Evolutionary conservation across 2,797 vertebrate species (phyloP).

Genomic region (Centropyge bicolor): DNA sequence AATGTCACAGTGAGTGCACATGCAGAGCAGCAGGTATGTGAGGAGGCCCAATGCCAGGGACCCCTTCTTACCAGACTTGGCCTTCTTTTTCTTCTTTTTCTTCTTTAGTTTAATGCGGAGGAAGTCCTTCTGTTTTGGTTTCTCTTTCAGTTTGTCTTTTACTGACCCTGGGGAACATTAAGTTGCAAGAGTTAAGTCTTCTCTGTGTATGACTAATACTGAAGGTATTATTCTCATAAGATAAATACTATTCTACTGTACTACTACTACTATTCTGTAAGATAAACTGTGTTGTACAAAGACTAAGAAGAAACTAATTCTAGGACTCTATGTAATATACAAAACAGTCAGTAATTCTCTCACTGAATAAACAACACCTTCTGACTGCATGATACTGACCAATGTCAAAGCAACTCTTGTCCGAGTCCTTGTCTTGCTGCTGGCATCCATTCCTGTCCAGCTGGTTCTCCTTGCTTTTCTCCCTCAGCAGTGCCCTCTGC

Average conservation of each 20-base stretch:
- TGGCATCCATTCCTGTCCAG: conserved; percentile 81
- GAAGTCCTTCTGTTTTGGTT: conserved; percentile 89
- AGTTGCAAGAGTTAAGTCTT: conserved; percentile 46
- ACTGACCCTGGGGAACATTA: conserved; percentile 74
- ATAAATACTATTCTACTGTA: neutral
- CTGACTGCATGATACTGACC: conserved; percentile 75
- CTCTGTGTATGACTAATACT: neutral
- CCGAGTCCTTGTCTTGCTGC: conserved; percentile 79
- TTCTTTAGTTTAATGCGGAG: conserved; percentile 94
- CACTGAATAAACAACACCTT: neutral
- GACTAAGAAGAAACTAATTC: neutral
- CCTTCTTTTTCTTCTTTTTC: conserved; percentile 94
- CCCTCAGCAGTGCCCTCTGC: conserved; percentile 83
- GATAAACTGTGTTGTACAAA: neutral
- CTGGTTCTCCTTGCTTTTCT: conserved; percentile 87
- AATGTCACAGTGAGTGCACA: conserved; percentile 67
- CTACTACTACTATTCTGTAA: neutral
- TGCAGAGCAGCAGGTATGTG: conserved; percentile 72
- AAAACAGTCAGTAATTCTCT: neutral
- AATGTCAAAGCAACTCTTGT: conserved; percentile 78
- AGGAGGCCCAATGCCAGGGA: conserved; percentile 17
- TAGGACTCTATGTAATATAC: neutral
- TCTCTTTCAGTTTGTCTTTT: conserved; percentile 92
- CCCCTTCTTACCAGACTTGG: conserved; percentile 89
- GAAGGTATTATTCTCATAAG: neutral